These are phyloP conservation scores for Achlya flavicornis DNA, from an alignment of 2,888 invertebrate genomes.

Conservation along the genomic window DNA sequence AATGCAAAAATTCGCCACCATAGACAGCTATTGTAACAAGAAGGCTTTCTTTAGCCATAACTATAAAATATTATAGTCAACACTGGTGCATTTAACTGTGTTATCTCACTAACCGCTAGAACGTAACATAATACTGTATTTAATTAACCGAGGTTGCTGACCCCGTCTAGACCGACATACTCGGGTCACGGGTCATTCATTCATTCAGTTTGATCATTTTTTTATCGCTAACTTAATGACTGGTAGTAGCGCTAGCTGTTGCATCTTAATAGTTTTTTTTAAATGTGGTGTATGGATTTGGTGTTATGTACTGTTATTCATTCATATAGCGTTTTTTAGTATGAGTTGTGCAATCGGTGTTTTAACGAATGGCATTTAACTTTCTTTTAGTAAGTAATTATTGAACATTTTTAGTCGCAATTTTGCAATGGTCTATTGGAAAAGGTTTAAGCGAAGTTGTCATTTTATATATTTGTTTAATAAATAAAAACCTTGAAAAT, in stretches of 20 bases:
- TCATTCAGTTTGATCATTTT: slow-evolving; percentile 19
- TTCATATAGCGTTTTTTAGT: slow-evolving; percentile 23
- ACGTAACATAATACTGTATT: slow-evolving; percentile 50
- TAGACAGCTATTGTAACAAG: not conserved
- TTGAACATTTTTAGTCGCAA: too few species aligned
- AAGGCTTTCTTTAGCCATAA: not conserved
- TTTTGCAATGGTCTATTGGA: too few species aligned
- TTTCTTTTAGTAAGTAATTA: not conserved
- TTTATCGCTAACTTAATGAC: not conserved
- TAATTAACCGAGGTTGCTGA: slow-evolving; percentile 42
- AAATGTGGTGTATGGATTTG: slow-evolving; percentile 8
- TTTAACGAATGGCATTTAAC: not conserved
- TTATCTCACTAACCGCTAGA: slow-evolving; percentile 36
- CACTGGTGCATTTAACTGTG: slow-evolving; percentile 12
- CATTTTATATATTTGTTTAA: too few species aligned
- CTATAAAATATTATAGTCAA: slow-evolving; percentile 1
- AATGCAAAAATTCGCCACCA: not conserved
- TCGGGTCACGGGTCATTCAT: slow-evolving; percentile 51
- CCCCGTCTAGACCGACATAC: slow-evolving; percentile 30
- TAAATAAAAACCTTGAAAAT: too few species aligned
- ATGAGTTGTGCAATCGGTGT: not conserved
- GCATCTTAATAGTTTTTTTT: not conserved
- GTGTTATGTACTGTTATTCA: slow-evolving; percentile 12
- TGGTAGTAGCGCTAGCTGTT: slow-evolving; percentile 6
- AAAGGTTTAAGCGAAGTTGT: too few species aligned